Evolutionary conservation across 1,140 invertebrate species (phyloP), one percentile per base, ranked within the genome.

Genomic region (Drosophila nikananu): DNA sequence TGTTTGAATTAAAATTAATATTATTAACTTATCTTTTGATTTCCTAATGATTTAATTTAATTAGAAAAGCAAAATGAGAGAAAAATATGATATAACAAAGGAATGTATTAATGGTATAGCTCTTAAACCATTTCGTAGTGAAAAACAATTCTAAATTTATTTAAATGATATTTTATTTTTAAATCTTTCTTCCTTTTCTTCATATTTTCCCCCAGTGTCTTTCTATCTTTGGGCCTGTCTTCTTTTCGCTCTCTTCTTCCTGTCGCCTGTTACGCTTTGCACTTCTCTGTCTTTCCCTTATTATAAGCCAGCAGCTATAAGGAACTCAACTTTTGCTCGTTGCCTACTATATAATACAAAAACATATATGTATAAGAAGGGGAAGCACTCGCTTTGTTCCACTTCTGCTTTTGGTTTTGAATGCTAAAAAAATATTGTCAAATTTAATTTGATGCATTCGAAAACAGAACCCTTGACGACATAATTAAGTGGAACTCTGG

Each of bases 401-500:
- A 66, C 15, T 68, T 66, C 21, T 35, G 46, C 17, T 41, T 44
- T 54, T 57, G 37, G 42, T 10, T 57, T 39, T 42, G 48, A 21
- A 65, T 73, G 68, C 44, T 49, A 81, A 75, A 66, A 54, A 62
- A 51, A 62, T 57, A 54, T 77, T 65, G 71, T 60, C 63, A 77
- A 51, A 66, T 80, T 52, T 75, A 51, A 66, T 76, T 80, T 73
- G 60, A 42, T 59, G 23, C 46, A 52, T 27, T 54, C 54, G 52
- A 80, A 77, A 83, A 77, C 52, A 66, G 27, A 37, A 41, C 58
- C 70, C 77, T n/a, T 86, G 80, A 87, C 83, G 87, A 83, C 77
- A 89, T 83, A 87, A 87, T 87, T 87, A 87, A 70, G 62, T 73
- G 49, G 83, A 86, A 67, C 35, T 54, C 37, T 70, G 41, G 65